Evolutionary conservation across 2,113 vertebrate species (phyloP).

Genomic region (Scortum barcoo): DNA sequence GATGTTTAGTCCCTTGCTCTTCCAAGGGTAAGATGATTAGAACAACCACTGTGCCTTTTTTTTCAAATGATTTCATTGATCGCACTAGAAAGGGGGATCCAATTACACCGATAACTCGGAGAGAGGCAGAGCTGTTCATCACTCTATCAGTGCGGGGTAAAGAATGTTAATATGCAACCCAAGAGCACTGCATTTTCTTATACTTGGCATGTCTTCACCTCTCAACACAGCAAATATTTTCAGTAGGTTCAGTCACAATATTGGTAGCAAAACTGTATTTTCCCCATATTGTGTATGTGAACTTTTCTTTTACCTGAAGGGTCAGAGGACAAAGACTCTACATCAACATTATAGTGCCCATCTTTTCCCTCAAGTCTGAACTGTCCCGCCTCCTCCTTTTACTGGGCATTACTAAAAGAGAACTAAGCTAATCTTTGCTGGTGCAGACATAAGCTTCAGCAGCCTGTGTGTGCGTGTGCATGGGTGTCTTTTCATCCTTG

Average conservation of each 20-base stretch:
- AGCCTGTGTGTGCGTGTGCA: not conserved
- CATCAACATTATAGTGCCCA: not conserved
- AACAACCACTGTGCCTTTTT: constrained; percentile 20
- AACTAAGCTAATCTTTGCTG: not conserved
- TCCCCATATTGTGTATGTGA: not conserved
- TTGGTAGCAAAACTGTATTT: not conserved
- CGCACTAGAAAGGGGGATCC: not conserved
- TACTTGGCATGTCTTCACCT: not conserved
- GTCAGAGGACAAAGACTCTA: not conserved
- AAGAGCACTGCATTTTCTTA: not conserved
- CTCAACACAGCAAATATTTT: not conserved
- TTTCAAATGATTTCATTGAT: constrained; percentile 32
- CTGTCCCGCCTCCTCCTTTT: not conserved
- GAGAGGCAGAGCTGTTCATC: constrained; percentile 26
- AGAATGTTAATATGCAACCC: constrained; percentile 16
- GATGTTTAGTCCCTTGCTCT: not conserved
- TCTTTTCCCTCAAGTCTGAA: not conserved
- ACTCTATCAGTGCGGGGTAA: constrained; percentile 11
- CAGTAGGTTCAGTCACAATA: not conserved
- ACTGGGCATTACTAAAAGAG: not conserved
- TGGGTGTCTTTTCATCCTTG: not conserved
- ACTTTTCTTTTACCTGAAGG: not conserved
- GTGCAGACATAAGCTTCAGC: not conserved
- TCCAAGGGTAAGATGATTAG: constrained; percentile 5
- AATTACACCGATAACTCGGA: constrained; percentile 19